Evolutionary conservation across 2,888 invertebrate species (phyloP).

Genomic region (Tridacna crocea): DNA sequence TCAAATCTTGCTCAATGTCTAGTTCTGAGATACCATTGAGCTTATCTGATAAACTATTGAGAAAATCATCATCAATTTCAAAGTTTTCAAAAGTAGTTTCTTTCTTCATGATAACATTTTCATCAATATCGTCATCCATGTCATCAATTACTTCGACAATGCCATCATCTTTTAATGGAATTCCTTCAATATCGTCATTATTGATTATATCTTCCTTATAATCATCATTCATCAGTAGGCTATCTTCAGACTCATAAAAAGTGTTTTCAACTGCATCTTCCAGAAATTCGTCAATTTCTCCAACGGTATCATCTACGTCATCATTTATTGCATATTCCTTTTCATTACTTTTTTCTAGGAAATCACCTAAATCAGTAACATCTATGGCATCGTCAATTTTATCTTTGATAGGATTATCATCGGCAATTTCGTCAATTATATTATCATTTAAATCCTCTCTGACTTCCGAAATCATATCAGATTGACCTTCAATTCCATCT

Average conservation of each 20-base stretch:
- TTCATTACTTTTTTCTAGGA: background rate
- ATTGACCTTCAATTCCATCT: background rate
- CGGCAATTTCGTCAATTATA: background rate
- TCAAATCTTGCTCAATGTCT: no score
- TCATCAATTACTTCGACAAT: background rate
- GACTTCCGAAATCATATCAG: background rate
- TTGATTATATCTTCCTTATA: background rate
- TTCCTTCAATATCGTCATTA: background rate
- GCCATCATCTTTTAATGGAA: background rate
- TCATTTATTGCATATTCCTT: background rate
- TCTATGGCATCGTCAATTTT: background rate
- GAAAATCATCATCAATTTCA: background rate
- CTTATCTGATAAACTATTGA: background rate
- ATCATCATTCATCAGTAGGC: background rate
- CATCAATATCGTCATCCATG: constrained; percentile 2
- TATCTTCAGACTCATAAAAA: constrained; percentile 18
- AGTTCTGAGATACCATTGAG: no score
- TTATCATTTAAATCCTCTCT: background rate
- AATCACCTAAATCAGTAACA: background rate
- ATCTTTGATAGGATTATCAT: background rate
- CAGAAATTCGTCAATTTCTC: background rate
- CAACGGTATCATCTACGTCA: background rate
- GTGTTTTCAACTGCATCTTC: background rate
- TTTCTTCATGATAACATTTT: background rate
- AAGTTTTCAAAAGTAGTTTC: no score